Conservation (phyloP, 1,140 invertebrate species). For the Diplogasteroides magnus region DNA sequence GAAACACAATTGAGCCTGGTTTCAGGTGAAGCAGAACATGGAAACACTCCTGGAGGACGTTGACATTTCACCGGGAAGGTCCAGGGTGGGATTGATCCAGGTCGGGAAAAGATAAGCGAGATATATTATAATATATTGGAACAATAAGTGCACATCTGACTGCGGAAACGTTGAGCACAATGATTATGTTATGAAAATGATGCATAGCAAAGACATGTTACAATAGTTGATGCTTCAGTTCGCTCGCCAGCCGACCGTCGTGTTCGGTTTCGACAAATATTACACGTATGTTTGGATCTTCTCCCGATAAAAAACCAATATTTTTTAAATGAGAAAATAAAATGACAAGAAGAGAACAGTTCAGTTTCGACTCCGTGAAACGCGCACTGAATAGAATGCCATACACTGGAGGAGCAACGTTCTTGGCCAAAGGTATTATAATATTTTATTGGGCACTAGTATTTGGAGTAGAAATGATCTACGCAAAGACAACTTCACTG, state of each 20-base stretch:
- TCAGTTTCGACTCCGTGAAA: neutral
- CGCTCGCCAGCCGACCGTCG: conserved; percentile 40
- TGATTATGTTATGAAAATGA: too few relatives aligned
- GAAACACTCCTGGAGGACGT: conserved; percentile 35
- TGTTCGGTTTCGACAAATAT: conserved; percentile 43
- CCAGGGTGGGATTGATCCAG: conserved; percentile 35
- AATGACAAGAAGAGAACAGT: too few relatives aligned
- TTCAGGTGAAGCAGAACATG: conserved; percentile 36
- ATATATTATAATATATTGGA: too few relatives aligned
- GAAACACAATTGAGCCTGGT: too few relatives aligned
- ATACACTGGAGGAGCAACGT: conserved; percentile 46
- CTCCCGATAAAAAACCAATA: too few relatives aligned
- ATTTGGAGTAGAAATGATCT: too few relatives aligned
- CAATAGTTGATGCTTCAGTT: conserved; percentile 20
- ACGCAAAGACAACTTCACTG: too few relatives aligned
- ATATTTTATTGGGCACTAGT: too few relatives aligned
- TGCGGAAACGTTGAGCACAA: too few relatives aligned
- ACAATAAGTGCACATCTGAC: neutral
- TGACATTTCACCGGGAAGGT: conserved; percentile 44
- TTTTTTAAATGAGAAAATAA: too few relatives aligned
- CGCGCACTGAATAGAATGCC: conserved; percentile 39
- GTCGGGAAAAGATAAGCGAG: too few relatives aligned
- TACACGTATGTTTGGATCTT: conserved; percentile 31
- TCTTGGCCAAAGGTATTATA: conserved; percentile 41
- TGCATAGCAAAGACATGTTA: too few relatives aligned